These are phyloP conservation scores for Drosophila subobscura DNA, from an alignment of 1,140 invertebrate species.

Conservation along the genomic window DNA sequence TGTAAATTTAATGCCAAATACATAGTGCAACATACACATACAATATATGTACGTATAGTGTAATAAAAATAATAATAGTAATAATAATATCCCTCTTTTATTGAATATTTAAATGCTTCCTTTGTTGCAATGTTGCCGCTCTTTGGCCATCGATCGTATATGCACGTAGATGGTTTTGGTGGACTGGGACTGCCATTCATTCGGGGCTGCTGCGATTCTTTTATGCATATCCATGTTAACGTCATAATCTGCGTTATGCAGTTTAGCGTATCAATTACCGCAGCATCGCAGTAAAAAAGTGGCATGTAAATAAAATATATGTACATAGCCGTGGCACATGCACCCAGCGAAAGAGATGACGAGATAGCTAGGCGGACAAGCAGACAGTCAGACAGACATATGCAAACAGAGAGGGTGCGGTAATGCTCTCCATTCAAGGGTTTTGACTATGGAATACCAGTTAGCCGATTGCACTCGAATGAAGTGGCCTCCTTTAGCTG, in stretches of 20 bases:
- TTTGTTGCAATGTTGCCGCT: slow-evolving; percentile 19
- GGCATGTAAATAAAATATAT: slow-evolving; percentile 63
- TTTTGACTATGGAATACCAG: slow-evolving; percentile 20
- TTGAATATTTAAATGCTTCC: slow-evolving; percentile 52
- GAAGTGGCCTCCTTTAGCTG: slow-evolving; percentile 2
- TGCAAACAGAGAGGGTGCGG: slow-evolving; percentile 4
- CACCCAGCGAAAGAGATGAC: slow-evolving; percentile 11
- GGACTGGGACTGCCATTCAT: slow-evolving; percentile 8
- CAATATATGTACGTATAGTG: slow-evolving; percentile 23
- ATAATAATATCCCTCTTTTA: slow-evolving; percentile 6
- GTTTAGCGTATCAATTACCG: slow-evolving; percentile 82
- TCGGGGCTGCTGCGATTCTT: slow-evolving; percentile 49
- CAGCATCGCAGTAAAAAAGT: slow-evolving; percentile 56
- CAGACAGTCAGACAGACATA: neutral
- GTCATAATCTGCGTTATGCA: slow-evolving; percentile 76
- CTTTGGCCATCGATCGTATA: neutral
- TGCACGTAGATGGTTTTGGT: neutral
- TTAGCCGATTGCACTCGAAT: neutral
- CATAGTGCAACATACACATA: neutral
- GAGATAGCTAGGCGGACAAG: slow-evolving; percentile 11
- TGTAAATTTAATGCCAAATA: slow-evolving; percentile 49
- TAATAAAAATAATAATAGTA: slow-evolving; percentile 22
- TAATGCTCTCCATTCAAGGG: slow-evolving; percentile 10
- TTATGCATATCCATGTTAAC: slow-evolving; percentile 68
- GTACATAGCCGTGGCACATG: slow-evolving; percentile 16